Evolutionary conservation across 1,140 invertebrate genomes (phyloP).

Genomic region (Melanaphis sacchari): DNA sequence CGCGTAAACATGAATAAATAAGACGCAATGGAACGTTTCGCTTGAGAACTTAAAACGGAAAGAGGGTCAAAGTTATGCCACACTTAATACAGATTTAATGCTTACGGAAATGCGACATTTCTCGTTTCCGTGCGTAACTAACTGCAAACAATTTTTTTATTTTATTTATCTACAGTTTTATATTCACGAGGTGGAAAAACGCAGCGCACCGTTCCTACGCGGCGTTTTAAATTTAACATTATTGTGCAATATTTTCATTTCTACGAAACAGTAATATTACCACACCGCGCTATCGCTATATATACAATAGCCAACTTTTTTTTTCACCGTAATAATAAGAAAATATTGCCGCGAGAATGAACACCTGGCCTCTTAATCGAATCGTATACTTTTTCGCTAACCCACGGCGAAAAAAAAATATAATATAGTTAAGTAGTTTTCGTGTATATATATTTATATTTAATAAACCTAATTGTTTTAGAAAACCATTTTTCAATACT

Average conservation of each 20-base stretch:
- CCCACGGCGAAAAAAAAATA: neutral
- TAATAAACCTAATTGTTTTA: slow-evolving; percentile 39
- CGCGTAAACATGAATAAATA: slow-evolving; percentile 29
- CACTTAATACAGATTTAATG: slow-evolving; percentile 32
- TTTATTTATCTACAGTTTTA: slow-evolving; percentile 25
- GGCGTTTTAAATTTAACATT: slow-evolving; percentile 43
- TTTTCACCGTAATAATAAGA: slow-evolving; percentile 8
- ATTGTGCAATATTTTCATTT: slow-evolving; percentile 38
- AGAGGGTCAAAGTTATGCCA: slow-evolving; percentile 20
- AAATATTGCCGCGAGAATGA: slow-evolving; percentile 30
- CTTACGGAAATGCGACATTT: neutral
- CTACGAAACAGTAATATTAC: slow-evolving; percentile 33
- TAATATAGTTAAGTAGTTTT: slow-evolving; percentile 17
- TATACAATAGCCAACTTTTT: neutral
- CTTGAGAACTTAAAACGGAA: neutral
- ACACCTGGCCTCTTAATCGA: slow-evolving; percentile 51
- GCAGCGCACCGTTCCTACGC: neutral
- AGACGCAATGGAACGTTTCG: neutral
- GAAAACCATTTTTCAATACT: slow-evolving; percentile 12
- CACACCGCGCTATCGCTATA: neutral
- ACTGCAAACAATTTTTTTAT: slow-evolving; percentile 14
- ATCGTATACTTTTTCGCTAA: neutral
- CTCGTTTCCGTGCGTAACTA: neutral
- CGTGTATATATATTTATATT: neutral
- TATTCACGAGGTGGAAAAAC: slow-evolving; percentile 47